phyloP scores from a whole-genome alignment of 2,888 invertebrate genomes.

The Eupithecia subfuscata region DNA sequence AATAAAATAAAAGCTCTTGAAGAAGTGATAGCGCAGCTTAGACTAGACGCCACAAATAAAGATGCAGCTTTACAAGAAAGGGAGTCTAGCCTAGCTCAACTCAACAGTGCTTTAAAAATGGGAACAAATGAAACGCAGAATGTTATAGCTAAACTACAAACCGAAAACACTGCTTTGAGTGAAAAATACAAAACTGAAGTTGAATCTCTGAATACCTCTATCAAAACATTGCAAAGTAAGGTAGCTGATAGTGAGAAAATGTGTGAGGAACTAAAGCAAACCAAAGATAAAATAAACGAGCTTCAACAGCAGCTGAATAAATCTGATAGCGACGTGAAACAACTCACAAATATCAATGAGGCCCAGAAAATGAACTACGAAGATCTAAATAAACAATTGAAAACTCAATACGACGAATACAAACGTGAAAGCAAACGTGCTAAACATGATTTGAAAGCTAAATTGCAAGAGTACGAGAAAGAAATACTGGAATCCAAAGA shows the following conservation, averaged over 20 bases:
- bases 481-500: constrained; percentile 70
- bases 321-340: constrained; percentile 77
- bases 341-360: constrained; percentile 75
- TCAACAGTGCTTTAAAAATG: constrained; percentile 62
- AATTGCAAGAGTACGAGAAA: constrained; percentile 83
- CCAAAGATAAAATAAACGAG: constrained; percentile 71
- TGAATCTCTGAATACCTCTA: constrained; percentile 68
- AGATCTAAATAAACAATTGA: constrained; percentile 75
- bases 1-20: constrained; percentile 61
- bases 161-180: constrained; percentile 67
- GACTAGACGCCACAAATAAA: constrained; percentile 60
- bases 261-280: constrained; percentile 64
- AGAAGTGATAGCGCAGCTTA: constrained; percentile 62
- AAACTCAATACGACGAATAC: constrained; percentile 72
- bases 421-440: constrained; percentile 79
- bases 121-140: constrained; percentile 66
- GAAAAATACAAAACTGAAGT: constrained; percentile 67
- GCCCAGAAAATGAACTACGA: constrained; percentile 79
- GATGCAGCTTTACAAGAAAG: constrained; percentile 61
- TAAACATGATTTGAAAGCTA: constrained; percentile 80
- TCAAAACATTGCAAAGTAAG: constrained; percentile 64
- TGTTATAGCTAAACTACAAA: constrained; percentile 63
- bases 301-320: constrained; percentile 70
- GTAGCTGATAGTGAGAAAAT: constrained; percentile 67
- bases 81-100: constrained; percentile 59